phyloP scores from a whole-genome alignment of 2,888 invertebrate genomes.

The Sarcophaga rosellei region DNA sequence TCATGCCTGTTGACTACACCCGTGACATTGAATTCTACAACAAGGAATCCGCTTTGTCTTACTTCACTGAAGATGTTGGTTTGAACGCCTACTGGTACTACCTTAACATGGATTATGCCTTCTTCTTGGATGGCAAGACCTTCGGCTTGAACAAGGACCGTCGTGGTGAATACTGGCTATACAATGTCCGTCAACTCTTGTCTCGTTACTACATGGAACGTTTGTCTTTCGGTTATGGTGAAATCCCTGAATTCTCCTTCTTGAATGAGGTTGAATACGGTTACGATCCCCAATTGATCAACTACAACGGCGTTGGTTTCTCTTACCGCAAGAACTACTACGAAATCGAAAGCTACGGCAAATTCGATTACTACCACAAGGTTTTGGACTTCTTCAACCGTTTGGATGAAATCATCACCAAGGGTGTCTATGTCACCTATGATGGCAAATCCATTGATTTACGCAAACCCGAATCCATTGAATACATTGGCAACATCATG shows the following conservation, averaged over 20 bases:
- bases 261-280: constrained; percentile 83
- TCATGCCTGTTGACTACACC: constrained; percentile 84
- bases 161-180: constrained; percentile 86
- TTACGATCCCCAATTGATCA: constrained; percentile 85
- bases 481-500: constrained; percentile 83
- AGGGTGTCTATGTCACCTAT: constrained; percentile 78
- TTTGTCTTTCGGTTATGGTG: constrained; percentile 86
- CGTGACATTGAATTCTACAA: constrained; percentile 81
- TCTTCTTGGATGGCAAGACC: constrained; percentile 84
- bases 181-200: constrained; percentile 86
- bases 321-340: constrained; percentile 84
- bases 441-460: constrained; percentile 72
- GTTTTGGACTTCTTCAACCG: constrained; percentile 77
- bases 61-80: too few relatives aligned
- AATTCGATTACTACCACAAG: constrained; percentile 71
- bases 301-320: constrained; percentile 86
- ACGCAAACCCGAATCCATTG: constrained; percentile 80
- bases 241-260: constrained; percentile 84
- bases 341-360: constrained; percentile 81
- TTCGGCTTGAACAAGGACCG: constrained; percentile 83
- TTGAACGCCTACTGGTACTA: too few relatives aligned
- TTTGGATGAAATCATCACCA: constrained; percentile 82
- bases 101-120: too few relatives aligned
- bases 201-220: constrained; percentile 90
- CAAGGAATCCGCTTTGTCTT: too few relatives aligned